A percentile compares a stretch with the other conserved stretches of the same genome.
These are phyloP conservation scores for Dynastes maya DNA, from an alignment of 2,888 invertebrate species.

Conservation along the genomic window DNA sequence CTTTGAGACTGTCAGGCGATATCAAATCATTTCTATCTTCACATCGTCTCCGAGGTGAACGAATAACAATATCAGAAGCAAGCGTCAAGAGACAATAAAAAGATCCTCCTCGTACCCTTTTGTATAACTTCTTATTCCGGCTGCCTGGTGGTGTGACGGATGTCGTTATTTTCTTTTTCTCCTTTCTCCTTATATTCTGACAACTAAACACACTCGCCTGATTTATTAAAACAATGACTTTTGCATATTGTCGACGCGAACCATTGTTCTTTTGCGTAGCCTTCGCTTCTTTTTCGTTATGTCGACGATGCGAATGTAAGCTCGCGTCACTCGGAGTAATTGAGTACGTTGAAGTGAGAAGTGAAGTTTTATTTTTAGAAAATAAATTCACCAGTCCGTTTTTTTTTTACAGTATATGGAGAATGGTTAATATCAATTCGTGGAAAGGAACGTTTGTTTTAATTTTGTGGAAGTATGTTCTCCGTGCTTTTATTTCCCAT, in stretches of 20 bases:
- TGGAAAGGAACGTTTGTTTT: too few species aligned
- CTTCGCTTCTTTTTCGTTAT: not conserved
- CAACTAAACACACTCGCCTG: slow-evolving; percentile 35
- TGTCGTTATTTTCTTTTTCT: slow-evolving; percentile 25
- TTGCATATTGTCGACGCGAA: slow-evolving; percentile 20
- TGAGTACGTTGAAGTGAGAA: slow-evolving; percentile 1
- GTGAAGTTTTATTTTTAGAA: not conserved
- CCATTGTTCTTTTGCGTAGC: slow-evolving; percentile 15
- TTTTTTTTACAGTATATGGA: not conserved
- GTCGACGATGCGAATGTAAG: not conserved
- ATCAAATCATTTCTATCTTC: not conserved
- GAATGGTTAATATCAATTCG: too few species aligned
- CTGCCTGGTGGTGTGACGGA: slow-evolving; percentile 6
- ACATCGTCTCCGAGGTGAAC: not conserved
- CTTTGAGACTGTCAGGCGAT: too few species aligned
- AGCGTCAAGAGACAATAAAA: slow-evolving; percentile 22
- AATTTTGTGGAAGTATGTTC: too few species aligned
- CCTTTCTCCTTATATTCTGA: slow-evolving; percentile 20
- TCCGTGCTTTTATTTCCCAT: too few species aligned
- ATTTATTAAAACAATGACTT: slow-evolving; percentile 44
- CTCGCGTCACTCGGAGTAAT: not conserved
- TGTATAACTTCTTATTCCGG: slow-evolving; percentile 22
- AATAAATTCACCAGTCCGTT: not conserved
- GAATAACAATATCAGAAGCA: not conserved
- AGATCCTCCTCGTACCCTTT: slow-evolving; percentile 15